phyloP scores from a whole-genome alignment of 1,140 invertebrate genomes.

The Hirudo medicinalis region DNA sequence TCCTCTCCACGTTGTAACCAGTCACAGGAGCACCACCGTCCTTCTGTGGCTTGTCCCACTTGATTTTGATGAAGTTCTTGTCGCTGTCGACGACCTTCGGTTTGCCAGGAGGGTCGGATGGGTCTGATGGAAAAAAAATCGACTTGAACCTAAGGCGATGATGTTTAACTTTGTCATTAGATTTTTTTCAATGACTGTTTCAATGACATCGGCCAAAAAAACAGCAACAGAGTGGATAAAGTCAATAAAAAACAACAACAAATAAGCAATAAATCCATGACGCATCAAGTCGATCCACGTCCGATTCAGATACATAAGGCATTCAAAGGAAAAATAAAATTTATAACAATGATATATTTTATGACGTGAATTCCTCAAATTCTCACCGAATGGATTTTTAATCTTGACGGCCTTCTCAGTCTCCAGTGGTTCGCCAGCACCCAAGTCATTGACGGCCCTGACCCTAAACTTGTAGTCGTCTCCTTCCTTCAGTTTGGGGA shows the following conservation, averaged over 20 bases:
- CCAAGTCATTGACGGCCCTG: slow-evolving; percentile 81
- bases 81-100: slow-evolving; percentile 82
- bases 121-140: slow-evolving; percentile 54
- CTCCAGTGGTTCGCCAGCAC: slow-evolving; percentile 72
- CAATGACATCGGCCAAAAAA: too few species aligned
- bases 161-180: too few species aligned
- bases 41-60: slow-evolving; percentile 78
- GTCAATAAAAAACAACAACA: too few species aligned
- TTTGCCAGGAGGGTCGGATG: slow-evolving; percentile 82
- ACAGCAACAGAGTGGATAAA: too few species aligned
- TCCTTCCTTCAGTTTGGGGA: slow-evolving; percentile 62
- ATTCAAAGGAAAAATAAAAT: too few species aligned
- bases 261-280: too few species aligned
- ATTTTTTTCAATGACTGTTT: too few species aligned
- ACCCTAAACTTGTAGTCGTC: slow-evolving; percentile 91
- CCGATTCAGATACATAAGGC: too few species aligned
- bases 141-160: too few species aligned
- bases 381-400: slow-evolving; percentile 83
- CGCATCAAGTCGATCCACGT: too few species aligned
- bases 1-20: slow-evolving; percentile 43
- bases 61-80: slow-evolving; percentile 69
- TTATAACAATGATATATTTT: neutral
- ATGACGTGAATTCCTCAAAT: neutral
- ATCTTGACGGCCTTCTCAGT: slow-evolving; percentile 75
- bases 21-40: slow-evolving; percentile 84